Base-by-base conservation (phyloP, 2,113 vertebrate genomes). In the Ciconia stormi region DNA sequence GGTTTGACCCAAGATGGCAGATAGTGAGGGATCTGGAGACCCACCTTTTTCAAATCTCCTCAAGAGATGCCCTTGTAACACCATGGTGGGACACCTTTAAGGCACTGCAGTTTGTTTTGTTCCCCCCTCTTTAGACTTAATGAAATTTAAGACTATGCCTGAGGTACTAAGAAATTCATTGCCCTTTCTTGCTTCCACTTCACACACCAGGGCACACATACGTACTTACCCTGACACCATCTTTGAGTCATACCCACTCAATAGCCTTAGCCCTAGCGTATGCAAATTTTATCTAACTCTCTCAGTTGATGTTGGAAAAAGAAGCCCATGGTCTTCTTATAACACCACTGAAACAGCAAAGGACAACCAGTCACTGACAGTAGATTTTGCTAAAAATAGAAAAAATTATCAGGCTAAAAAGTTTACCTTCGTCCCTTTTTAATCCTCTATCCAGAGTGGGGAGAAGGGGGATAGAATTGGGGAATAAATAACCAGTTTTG, bases 381-480 rank as follows among this genome's bases (percentile, higher is more conserved):
- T 10, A 16, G 8, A 21, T 63, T 87, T 71, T 77, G 4, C 3
- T 30, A 86, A 89, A 91, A 47, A 6, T 0, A 42, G 4, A 8
- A 27, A n/a, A 13, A 52, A 19, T 1, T 3, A 6, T 13, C 29
- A 62, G 27, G 9, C 3, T 62, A 34, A 71, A 50, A 40, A 4
- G 2, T 29, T 20, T 49, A 40, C 16, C 4, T 70, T 73, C 8
- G 27, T 23, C 4, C 3, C 21, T 70, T 85, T 42, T 8, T 16
- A 42, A 5, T 23, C 4, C 3, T 62, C 8, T 61, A 0, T 6
- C 73, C 30, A 59, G 29, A 4, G 1, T n/a, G 6, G 11, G 7
- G 3, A 44, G 30, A 52, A 55, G 2, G 4, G 6, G 13, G 2
- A 32, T 11, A 49, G 16, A 78, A 73, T 1, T 61, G 18, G 3